Evolutionary conservation across 2,797 vertebrate species (phyloP), one percentile per base, ranked within the genome.

Genomic region (Adelosebastes latens): DNA sequence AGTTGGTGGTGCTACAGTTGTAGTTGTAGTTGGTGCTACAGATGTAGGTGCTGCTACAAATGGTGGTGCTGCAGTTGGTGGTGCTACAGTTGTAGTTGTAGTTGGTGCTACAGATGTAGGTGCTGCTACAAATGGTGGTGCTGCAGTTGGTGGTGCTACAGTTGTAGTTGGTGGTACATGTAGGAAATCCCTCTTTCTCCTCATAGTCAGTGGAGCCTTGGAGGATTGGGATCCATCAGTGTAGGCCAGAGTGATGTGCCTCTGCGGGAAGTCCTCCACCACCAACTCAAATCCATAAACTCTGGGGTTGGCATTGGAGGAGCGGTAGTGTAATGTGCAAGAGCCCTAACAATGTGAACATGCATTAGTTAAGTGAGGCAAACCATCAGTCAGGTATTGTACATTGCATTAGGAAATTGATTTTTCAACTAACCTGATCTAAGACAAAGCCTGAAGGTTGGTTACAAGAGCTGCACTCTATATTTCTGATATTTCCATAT

Each of bases 241-340:
- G 68, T 93, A 93, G 25, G 8, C 0, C 53, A 94, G 78, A 27
- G 18, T 80, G 68, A 93, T 87, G 55, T 16, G 31, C 1, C 3
- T 10, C 29, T 1, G 65, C 1, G 94, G 91, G 64, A 81, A 93
- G 31, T 95, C 94, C 72, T 95, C 94, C 66, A 93, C 82, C 73
- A 93, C 72, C 72, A 93, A 20, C 80, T 94, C 93, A 81, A 94
- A 87, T 66, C 31, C 88, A 58, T 72, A 84, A 58, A 79, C 46
- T 0, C 32, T 36, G 24, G 3, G 0, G 42, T 18, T 0, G 3
- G n/a, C 24, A 0, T 0, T 0, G 52, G 75, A 2, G 9, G 1
- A 2, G 3, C 1, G 1, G 71, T 92, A 93, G 10, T 61, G 36
- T 20, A 94, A 39, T 2, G 78, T 83, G 65, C 93, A 94, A 13